These are phyloP conservation scores for Fragum whitleyi DNA, from an alignment of 2,888 invertebrate genomes.

Conservation along the genomic window DNA sequence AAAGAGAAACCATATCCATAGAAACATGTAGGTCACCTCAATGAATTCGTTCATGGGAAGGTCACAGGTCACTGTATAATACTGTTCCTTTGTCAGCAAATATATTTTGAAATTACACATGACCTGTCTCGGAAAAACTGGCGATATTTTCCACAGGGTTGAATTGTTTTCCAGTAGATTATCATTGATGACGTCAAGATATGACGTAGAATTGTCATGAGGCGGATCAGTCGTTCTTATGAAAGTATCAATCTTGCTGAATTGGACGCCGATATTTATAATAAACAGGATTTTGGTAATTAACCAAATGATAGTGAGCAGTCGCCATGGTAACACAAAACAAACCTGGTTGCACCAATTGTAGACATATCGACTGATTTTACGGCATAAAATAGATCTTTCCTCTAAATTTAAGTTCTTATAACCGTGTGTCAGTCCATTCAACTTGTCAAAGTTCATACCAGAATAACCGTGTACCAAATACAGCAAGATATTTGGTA, in stretches of 20 bases:
- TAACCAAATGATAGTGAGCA: slow-evolving; percentile 42
- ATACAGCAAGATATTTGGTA: slow-evolving; percentile 56
- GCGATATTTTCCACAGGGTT: slow-evolving; percentile 30
- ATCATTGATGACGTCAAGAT: slow-evolving; percentile 45
- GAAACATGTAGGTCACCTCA: slow-evolving; percentile 49
- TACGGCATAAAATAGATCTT: slow-evolving; percentile 34
- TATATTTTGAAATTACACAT: slow-evolving; percentile 39
- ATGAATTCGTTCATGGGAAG: slow-evolving; percentile 43
- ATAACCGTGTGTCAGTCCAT: slow-evolving; percentile 50
- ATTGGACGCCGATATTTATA: slow-evolving; percentile 44
- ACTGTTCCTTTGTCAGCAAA: neutral
- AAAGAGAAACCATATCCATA: slow-evolving; percentile 61
- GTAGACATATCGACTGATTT: slow-evolving; percentile 52
- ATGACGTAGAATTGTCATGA: slow-evolving; percentile 49
- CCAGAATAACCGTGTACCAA: slow-evolving; percentile 51
- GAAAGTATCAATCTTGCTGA: slow-evolving; percentile 33
- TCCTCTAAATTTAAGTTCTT: slow-evolving; percentile 43
- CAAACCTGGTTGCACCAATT: slow-evolving; percentile 50
- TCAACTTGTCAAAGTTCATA: slow-evolving; percentile 54
- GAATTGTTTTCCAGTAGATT: slow-evolving; percentile 44
- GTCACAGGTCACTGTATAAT: slow-evolving; percentile 40
- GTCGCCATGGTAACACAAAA: slow-evolving; percentile 49
- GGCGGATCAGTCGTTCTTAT: slow-evolving; percentile 35
- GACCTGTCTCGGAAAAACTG: slow-evolving; percentile 33
- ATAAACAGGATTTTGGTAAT: slow-evolving; percentile 48